A percentile compares a stretch with the other conserved stretches of the same genome.
Conservation (phyloP, 1,140 invertebrate genomes). For the Euura lappo region DNA sequence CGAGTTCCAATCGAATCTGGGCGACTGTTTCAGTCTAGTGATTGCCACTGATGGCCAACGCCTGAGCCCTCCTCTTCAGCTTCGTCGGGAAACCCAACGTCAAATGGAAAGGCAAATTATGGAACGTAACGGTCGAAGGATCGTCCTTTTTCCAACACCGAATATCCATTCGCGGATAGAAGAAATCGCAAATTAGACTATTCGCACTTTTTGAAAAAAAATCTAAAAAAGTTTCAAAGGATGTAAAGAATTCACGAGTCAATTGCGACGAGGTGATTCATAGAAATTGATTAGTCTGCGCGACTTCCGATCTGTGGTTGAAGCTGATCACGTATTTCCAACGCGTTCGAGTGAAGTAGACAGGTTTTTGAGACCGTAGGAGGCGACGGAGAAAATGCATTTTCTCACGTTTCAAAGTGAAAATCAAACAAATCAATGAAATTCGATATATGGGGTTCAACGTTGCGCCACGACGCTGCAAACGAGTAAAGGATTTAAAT, state of each 20-base stretch:
- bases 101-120: constrained; percentile 2
- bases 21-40: constrained; percentile 4
- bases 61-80: constrained; percentile 1
- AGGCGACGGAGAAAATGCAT: background rate
- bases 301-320: too few relatives aligned
- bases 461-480: background rate
- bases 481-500: background rate
- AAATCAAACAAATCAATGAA: background rate
- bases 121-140: constrained; percentile 1
- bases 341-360: too few relatives aligned
- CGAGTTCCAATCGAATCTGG: constrained; percentile 6
- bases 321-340: too few relatives aligned
- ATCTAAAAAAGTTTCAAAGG: too few relatives aligned
- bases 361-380: background rate
- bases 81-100: background rate
- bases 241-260: too few relatives aligned
- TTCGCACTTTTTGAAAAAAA: too few relatives aligned
- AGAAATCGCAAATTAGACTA: too few relatives aligned
- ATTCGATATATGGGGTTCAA: background rate
- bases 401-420: background rate
- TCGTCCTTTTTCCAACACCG: background rate
- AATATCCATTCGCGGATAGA: background rate
- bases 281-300: too few relatives aligned
- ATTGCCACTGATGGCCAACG: background rate
- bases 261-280: too few relatives aligned